Evolutionary conservation across 2,113 vertebrate genomes (phyloP), one percentile per base, ranked within the genome.

Genomic region (Lophochroa leadbeateri): DNA sequence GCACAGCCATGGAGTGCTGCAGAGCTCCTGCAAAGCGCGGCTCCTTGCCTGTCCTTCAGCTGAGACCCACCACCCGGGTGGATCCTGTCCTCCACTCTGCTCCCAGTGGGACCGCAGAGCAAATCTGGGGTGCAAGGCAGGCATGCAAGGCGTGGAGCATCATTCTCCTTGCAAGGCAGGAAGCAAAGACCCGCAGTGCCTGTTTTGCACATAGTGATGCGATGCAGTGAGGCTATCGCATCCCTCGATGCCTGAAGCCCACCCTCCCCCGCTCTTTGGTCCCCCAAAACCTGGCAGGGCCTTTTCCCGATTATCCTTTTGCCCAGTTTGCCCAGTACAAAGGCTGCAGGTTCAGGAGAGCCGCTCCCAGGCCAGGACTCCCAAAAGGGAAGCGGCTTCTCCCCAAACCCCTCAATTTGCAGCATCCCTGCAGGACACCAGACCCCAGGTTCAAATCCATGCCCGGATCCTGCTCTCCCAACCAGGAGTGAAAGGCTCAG

Each of bases 161-260:
- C 67, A 10, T 31, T 28, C 19, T 47, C 10, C 29, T 5, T 29
- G 24, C 55, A 11, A 50, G 33, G 3, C n/a, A 4, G 21, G 21
- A 17, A 55, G n/a, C 0, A 3, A 41, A 68, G 41, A 8, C 10
- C 27, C 17, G 23, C 25, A 7, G 17, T 11, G 1, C 35, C 47
- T 1, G 0, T 33, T 37, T 12, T 10, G 17, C 47, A 3, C 0
- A 1, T 11, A 70, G 55, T 0, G 4, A 44, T 17, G 75, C 1
- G 11, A 15, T 25, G 47, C 16, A 23, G 13, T 0, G 10, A 23
- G 41, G 20, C 8, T 4, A 0, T n/a, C 10, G 15, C 46, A 12
- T 47, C 49, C 4, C 53, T 9, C 3, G 0, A 10, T n/a, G 19
- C 28, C 7, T 27, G 35, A 28, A 7, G 58, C 7, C 7, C 13